Conservation (phyloP, 2,797 vertebrate species). For the Melopsittacus undulatus region DNA sequence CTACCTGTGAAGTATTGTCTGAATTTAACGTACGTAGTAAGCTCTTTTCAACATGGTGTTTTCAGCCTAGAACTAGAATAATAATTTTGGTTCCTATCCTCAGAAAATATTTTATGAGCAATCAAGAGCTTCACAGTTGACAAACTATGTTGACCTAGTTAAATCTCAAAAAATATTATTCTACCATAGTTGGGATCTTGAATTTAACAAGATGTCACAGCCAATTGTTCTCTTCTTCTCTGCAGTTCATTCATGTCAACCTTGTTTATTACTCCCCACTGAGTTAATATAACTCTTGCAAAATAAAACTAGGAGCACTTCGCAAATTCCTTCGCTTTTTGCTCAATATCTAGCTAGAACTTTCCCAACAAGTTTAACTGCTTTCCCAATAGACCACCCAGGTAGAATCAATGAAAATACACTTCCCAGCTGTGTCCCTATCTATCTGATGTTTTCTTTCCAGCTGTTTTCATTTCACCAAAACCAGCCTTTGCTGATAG, state of each 20-base stretch:
- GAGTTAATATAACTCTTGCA: neutral
- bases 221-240: neutral
- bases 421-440: neutral
- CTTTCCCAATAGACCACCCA: neutral
- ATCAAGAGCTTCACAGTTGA: neutral
- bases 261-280: neutral
- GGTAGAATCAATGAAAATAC: conserved; percentile 14
- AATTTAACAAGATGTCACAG: neutral
- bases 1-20: neutral
- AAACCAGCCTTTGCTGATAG: conserved; percentile 49
- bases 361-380: neutral
- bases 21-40: neutral
- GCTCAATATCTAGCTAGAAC: neutral
- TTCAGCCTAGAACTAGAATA: neutral
- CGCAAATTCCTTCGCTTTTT: neutral
- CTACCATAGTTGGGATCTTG: neutral
- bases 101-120: neutral
- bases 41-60: neutral
- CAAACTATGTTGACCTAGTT: neutral
- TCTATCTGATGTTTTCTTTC: conserved; percentile 49
- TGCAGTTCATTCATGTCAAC: neutral
- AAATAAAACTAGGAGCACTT: neutral
- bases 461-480: conserved; percentile 42
- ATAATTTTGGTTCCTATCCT: neutral
- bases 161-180: neutral